These are phyloP conservation scores for Phylloscopus trochilus DNA, from an alignment of 2,113 vertebrate species.

Conservation along the genomic window DNA sequence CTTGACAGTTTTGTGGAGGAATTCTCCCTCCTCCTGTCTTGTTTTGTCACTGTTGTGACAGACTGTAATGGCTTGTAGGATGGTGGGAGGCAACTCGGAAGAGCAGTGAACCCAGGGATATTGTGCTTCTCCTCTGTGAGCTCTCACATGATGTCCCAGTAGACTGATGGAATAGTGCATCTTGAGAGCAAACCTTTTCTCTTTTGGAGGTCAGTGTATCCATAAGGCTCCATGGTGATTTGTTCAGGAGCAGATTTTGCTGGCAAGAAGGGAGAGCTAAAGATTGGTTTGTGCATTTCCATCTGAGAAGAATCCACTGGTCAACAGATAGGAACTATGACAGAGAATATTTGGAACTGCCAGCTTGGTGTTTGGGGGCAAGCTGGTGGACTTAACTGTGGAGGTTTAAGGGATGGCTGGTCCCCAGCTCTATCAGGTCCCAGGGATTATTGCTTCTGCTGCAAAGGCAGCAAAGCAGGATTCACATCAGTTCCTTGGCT, in stretches of 20 bases:
- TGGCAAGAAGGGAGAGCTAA: neutral
- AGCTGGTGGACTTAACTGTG: neutral
- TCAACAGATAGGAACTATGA: neutral
- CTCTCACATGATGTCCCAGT: neutral
- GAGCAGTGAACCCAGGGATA: neutral
- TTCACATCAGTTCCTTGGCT: neutral
- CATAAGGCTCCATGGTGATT: neutral
- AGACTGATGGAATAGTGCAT: neutral
- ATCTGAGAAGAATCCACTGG: neutral
- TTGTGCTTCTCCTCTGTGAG: neutral
- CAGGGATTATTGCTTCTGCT: neutral
- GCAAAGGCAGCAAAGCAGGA: neutral
- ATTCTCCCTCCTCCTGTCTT: conserved; percentile 3
- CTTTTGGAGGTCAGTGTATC: neutral
- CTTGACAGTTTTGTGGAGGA: neutral
- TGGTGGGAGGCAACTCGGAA: neutral
- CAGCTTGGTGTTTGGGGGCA: neutral
- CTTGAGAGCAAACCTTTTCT: neutral
- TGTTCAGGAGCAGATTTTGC: neutral
- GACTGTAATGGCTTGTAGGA: conserved; percentile 16
- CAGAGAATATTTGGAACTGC: neutral
- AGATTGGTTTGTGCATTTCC: neutral
- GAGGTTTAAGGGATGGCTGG: neutral
- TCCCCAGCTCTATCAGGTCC: neutral
- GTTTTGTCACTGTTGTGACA: conserved; percentile 45